Conservation (phyloP, 2,888 invertebrate genomes). For the Ametastegia equiseti region DNA sequence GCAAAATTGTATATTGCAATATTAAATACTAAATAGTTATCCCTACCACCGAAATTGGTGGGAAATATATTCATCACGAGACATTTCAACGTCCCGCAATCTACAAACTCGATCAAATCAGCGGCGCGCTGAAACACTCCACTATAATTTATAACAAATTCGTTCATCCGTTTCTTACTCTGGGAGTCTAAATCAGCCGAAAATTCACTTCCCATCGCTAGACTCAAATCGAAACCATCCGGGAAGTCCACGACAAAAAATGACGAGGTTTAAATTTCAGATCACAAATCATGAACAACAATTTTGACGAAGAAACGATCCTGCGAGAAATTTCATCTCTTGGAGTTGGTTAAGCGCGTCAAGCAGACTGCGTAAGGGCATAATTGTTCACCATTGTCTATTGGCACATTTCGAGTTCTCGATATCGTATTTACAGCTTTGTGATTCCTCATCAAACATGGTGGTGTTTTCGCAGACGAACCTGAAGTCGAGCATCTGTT, state of each 20-base stretch:
- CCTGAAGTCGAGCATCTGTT: slow-evolving; percentile 79
- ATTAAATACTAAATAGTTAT: slow-evolving; percentile 38
- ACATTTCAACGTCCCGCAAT: not conserved
- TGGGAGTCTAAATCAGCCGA: not conserved
- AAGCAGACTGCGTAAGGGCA: not conserved
- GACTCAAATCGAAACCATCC: not conserved
- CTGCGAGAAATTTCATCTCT: not conserved
- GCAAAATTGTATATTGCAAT: slow-evolving; percentile 31
- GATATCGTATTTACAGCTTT: slow-evolving; percentile 75
- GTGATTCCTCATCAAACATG: slow-evolving; percentile 77
- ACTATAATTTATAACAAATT: not conserved
- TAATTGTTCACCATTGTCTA: slow-evolving; percentile 63
- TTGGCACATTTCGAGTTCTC: slow-evolving; percentile 67
- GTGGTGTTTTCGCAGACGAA: slow-evolving; percentile 81
- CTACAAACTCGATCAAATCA: slow-evolving; percentile 9
- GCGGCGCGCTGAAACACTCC: not conserved
- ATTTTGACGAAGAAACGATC: not conserved
- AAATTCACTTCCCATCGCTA: not conserved
- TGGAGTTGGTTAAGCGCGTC: not conserved
- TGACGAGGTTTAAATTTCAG: not conserved
- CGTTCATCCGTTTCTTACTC: no score
- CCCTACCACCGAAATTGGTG: not conserved
- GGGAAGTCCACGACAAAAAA: not conserved
- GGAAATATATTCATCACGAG: not conserved
- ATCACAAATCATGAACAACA: not conserved